Base-by-base conservation (phyloP, 2,888 invertebrate genomes). In the Ichneumoninae sp. region DNA sequence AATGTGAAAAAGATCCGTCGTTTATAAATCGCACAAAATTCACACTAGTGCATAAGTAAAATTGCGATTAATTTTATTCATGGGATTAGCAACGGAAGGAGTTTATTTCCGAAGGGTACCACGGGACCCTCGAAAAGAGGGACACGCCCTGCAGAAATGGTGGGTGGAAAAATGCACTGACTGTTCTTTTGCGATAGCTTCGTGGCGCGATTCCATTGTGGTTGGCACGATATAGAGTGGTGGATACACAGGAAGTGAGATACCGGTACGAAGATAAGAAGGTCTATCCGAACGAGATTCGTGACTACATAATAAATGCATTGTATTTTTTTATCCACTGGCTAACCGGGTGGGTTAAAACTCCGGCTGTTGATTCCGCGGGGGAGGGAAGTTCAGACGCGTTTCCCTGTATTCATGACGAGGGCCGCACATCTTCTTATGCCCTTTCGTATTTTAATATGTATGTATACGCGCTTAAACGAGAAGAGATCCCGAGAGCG, bases 171-270 rank as follows among this genome's bases (percentile, higher is more conserved):
- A 78, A 60, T 78, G 44, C n/a, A 50, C 33, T 69, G 69, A 74
- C 22, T 52, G 22, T 33, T 19, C 30, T 19, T 77, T 57, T n/a
- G 19, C 72, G 76, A 65, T 50, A 52, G 19, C 22, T 22, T 70
- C 30, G 62, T 33, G 13, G 40, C 52, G 44, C 47, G 13, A 33
- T 68, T 60, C 36, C 47, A 52, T 74, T 78, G 72, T 52, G 78
- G 71, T 79, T 65, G 19, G 52, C 54, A 70, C 33, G 47, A 79
- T 57, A 79, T 4, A 13, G 47, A 54, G 54, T 76, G 50, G 62
- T 30, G 30, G 54, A 71, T 76, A 69, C 70, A 66, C 80, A 71
- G 83, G 83, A 83, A 76, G 57, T 44, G 71, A 68, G 83, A 83
- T 83, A 76, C 47, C 22, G 8, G n/a, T 52, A 40, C n/a, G 65